A percentile compares a stretch with the other conserved stretches of the same genome.
Conservation (phyloP, 2,797 vertebrate species). For the Mus minutoides region DNA sequence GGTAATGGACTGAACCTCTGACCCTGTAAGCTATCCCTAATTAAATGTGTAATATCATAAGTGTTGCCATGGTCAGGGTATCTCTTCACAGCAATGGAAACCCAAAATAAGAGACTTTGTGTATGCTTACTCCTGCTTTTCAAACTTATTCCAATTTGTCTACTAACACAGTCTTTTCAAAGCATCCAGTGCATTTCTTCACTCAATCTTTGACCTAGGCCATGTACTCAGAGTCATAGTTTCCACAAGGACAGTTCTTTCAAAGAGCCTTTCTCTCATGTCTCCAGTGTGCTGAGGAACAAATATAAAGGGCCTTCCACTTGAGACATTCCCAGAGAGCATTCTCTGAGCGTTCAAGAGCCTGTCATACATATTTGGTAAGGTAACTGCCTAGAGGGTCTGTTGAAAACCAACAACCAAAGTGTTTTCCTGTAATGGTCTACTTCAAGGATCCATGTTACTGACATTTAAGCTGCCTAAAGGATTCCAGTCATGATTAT, state of each 20-base stretch:
- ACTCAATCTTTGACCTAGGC: not conserved
- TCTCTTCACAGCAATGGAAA: not conserved
- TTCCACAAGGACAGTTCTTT: not conserved
- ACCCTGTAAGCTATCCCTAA: not conserved
- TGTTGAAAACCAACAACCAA: not conserved
- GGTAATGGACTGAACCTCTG: not conserved
- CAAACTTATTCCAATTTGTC: conserved; percentile 36
- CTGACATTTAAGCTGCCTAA: conserved; percentile 46
- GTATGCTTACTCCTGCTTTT: conserved; percentile 3
- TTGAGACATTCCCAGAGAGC: not conserved
- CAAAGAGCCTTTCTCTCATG: not conserved
- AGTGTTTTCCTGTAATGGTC: conserved; percentile 29
- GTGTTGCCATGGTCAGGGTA: not conserved
- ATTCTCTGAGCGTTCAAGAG: not conserved
- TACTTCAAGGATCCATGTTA: conserved; percentile 55
- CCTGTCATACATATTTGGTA: not conserved
- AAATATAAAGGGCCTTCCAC: not conserved
- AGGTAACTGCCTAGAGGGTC: not conserved
- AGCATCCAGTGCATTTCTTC: not conserved
- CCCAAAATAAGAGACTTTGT: not conserved
- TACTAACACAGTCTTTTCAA: conserved; percentile 22
- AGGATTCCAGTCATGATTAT: conserved; percentile 40
- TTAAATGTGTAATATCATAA: not conserved
- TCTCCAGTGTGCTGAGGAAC: not conserved
- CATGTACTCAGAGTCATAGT: not conserved